Base-by-base conservation (phyloP, 2,113 vertebrate genomes). In the Heteronetta atricapilla region DNA sequence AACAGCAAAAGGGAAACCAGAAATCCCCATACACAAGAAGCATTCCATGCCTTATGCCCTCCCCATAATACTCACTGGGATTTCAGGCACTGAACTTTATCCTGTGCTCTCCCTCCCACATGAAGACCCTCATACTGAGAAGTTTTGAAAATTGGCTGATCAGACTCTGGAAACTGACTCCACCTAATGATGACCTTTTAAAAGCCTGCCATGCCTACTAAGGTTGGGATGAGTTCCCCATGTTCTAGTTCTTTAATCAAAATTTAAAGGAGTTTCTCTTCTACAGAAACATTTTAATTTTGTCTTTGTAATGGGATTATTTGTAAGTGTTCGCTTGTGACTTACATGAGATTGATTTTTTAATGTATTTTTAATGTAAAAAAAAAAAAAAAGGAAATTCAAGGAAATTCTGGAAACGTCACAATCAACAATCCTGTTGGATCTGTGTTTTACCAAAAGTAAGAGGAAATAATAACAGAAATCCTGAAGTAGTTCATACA, bases 191-290 rank as follows among this genome's bases (percentile, higher is more conserved):
- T 3, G 2, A 58, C 36, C 21, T 48, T 76, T 73, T 38, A 74
- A 92, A 83, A 48, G 68, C 13, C 22, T 42, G 18, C 29, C 8
- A 44, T 0, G 0, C 33, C 44, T 62, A 38, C 17, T 0, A 0
- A 73, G 29, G 25, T 34, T 68, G 28, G 16, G 21, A 44, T 34
- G 18, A 82, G 14, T 33, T 91, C 7, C 34, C 11, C 25, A 23
- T 8, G 12, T 56, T 44, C 73, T 72, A 84, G 11, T 59, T 22
- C 13, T 66, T 62, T 79, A 64, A 64, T 5, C 8, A 8, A 88
- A 64, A 20, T 38, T 56, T 82, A 64, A 88, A 75, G 40, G 46
- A 31, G 3, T 11, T 93, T 82, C 72, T 88, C 8, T 72, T 82
- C 40, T 72, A 17, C 2, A 85, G 31, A 64, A 64, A 40, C 63